Evolutionary conservation across 2,888 invertebrate genomes (phyloP), one percentile per base, ranked within the genome.

Genomic region (Baronia brevicornis): DNA sequence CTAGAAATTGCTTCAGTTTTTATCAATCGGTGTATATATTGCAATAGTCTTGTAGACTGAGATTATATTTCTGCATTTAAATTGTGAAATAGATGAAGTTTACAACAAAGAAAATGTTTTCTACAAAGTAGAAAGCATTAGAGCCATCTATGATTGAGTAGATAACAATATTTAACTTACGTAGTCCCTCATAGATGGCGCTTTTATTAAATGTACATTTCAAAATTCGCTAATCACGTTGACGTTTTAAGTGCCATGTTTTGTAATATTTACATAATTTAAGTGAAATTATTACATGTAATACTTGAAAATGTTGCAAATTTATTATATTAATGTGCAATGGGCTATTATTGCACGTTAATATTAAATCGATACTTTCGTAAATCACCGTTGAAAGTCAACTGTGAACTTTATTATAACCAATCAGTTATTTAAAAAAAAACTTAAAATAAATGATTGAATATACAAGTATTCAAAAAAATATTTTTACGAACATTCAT

Each of bases 11-110:
- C 78, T 74, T 80, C 63, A 67, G 66, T 68, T 60, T 67, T 53
- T 54, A 48, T 40, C 51, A 48, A 61, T 69, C 67, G 68, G 70
- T 55, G 60, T 64, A 68, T 60, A 62, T 66, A 66, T 65, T 54
- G 59, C 68, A 65, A 69, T 71, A 70, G 69, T 71, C 69, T 73
- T 75, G 63, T 67, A 68, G 65, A 77, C 72, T 74, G 79, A 79
- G 75, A 79, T 79, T 80, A 77, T 72, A 67, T n/a, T 66, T 70
- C 54, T 74, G 74, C 74, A 73, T 78, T 77, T 77, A 77, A 55
- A 59, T 61, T 23, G 40, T 46, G 33, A 35, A 39, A 39, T 39
- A 43, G 41, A 35, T 36, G 25, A 36, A 41, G 36, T 25, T 22
- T 31, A 23, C 11, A 15, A 33, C 23, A 20, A 28, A 32, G 28